Evolutionary conservation across 2,888 invertebrate genomes (phyloP).

Genomic region (Ophion costatus): DNA sequence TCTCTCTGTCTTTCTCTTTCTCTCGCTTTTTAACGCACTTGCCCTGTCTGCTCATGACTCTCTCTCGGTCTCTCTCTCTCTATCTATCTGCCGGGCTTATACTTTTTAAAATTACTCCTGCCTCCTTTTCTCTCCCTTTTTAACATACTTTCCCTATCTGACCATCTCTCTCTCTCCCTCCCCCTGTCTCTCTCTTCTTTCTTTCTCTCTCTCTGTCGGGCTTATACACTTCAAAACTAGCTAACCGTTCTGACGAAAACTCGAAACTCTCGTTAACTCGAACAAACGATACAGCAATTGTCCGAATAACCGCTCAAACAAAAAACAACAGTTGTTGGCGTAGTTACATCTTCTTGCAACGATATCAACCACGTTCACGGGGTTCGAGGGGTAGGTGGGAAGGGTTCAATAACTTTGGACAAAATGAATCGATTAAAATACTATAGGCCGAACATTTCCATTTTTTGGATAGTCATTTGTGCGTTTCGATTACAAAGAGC

Average conservation of each 20-base stretch:
- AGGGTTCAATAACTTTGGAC: background rate
- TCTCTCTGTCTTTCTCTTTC: background rate
- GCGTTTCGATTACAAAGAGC: too few relatives aligned
- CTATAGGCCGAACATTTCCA: background rate
- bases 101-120: too few relatives aligned
- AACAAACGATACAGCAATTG: conserved; percentile 16
- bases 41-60: background rate
- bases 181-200: background rate
- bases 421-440: background rate
- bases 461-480: background rate
- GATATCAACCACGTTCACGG: background rate
- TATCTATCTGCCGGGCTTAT: too few relatives aligned
- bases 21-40: background rate
- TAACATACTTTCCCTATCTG: too few relatives aligned
- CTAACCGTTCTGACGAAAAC: conserved; percentile 20
- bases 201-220: background rate
- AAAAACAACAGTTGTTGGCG: conserved; percentile 1
- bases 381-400: background rate
- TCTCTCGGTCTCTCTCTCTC: too few relatives aligned
- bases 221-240: background rate
- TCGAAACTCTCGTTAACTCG: conserved; percentile 21
- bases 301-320: conserved; percentile 12
- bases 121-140: too few relatives aligned
- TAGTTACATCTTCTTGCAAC: background rate
- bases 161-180: conserved; percentile 6